phyloP scores from a whole-genome alignment of 2,888 invertebrate species.

The Acanthosepion esculentum region DNA sequence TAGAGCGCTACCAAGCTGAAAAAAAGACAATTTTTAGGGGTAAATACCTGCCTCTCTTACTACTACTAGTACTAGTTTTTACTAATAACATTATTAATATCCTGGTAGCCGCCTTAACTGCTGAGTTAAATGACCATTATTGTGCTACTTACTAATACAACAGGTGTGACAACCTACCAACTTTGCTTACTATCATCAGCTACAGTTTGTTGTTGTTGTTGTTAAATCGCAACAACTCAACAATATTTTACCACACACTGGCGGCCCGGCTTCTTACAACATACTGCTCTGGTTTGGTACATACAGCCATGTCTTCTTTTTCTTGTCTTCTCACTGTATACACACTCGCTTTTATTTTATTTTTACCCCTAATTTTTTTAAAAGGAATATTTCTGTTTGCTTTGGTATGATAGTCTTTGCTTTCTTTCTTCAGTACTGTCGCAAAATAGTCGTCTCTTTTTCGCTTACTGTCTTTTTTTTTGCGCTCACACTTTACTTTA shows the following conservation, averaged over 20 bases:
- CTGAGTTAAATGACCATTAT: not conserved
- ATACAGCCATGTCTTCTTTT: not conserved
- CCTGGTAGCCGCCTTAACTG: not conserved
- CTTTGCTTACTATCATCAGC: not conserved
- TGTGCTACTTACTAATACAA: not conserved
- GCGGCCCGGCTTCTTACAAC: not conserved
- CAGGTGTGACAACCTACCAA: not conserved
- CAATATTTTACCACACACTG: not conserved
- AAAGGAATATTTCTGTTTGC: conserved; percentile 2
- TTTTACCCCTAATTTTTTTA: not conserved
- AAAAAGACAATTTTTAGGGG: not conserved
- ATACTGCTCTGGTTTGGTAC: conserved; percentile 33
- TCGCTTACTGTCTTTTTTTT: not conserved
- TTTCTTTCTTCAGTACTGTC: not conserved
- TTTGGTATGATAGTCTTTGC: not conserved
- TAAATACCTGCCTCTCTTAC: not conserved
- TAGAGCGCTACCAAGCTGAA: no score
- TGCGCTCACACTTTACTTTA: not conserved
- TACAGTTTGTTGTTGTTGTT: not conserved
- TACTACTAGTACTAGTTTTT: not conserved
- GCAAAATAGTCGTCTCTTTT: not conserved
- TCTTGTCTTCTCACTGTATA: not conserved
- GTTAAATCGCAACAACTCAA: not conserved
- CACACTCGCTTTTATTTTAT: not conserved
- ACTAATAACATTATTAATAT: not conserved